Percentiles rank a stretch among this genome's conserved stretches.
phyloP scores from a whole-genome alignment of 2,888 invertebrate genomes.

The Aphrophora alni region DNA sequence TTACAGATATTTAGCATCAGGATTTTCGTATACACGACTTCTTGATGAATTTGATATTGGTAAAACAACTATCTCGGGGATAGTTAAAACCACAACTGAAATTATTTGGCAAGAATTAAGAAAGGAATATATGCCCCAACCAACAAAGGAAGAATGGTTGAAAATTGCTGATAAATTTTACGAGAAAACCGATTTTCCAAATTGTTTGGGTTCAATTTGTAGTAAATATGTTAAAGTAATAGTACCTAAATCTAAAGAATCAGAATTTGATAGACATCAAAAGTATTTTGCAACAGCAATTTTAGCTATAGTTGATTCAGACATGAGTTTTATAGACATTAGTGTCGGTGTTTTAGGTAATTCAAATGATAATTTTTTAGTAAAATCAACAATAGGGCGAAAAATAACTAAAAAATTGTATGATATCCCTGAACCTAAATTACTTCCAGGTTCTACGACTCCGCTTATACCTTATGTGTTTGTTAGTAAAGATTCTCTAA shows the following conservation, averaged over 20 bases:
- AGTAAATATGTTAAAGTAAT: neutral
- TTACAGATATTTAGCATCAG: neutral
- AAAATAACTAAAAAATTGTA: neutral
- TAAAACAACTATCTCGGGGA: neutral
- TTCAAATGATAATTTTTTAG: neutral
- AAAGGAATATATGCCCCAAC: neutral
- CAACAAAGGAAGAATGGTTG: neutral
- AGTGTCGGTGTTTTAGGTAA: neutral
- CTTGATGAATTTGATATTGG: neutral
- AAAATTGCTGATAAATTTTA: neutral
- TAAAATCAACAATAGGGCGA: neutral
- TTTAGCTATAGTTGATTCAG: neutral
- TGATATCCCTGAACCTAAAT: neutral
- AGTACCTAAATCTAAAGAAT: neutral
- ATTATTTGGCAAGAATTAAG: slow-evolving; percentile 2
- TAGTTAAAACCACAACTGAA: neutral
- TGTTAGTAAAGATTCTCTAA: neutral
- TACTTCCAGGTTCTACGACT: neutral
- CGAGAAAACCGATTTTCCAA: neutral
- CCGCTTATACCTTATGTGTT: neutral
- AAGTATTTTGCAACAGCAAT: neutral
- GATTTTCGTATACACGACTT: neutral
- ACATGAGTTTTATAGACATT: neutral
- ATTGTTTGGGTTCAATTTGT: neutral
- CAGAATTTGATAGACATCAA: neutral